Evolutionary conservation across 2,888 invertebrate genomes (phyloP).

Genomic region (Lycocerus yunnanus): DNA sequence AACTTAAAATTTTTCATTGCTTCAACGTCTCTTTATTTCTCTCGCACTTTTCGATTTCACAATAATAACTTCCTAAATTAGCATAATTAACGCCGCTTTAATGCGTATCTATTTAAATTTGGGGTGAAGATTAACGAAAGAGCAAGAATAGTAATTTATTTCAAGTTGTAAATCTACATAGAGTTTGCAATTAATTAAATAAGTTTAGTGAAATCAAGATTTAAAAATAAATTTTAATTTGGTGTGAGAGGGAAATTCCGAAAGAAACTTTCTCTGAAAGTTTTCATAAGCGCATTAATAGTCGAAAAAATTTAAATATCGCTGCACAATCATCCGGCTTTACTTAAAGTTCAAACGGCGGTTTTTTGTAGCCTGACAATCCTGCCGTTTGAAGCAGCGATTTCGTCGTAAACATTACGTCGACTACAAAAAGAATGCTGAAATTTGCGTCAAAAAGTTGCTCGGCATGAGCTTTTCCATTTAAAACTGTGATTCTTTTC

Average conservation of each 20-base stretch:
- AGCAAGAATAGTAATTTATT: slow-evolving; percentile 7
- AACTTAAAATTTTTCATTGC: neutral
- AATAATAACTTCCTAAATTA: slow-evolving; percentile 6
- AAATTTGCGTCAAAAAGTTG: no score
- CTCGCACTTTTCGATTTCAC: neutral
- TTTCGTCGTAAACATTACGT: no score
- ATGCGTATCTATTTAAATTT: neutral
- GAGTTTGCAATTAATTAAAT: slow-evolving; percentile 7
- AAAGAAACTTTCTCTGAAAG: neutral
- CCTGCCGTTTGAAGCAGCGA: no score
- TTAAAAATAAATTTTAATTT: neutral
- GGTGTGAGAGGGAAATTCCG: neutral
- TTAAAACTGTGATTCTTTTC: no score
- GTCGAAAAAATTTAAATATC: no score
- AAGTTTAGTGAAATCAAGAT: neutral
- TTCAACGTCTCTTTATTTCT: neutral
- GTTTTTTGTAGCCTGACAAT: no score
- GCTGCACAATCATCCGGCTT: no score
- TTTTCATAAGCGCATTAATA: neutral
- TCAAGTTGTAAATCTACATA: slow-evolving; percentile 7
- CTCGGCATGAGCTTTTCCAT: no score
- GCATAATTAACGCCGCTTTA: slow-evolving; percentile 5
- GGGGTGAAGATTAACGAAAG: neutral
- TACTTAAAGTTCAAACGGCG: no score
- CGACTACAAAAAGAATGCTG: no score